phyloP scores from a whole-genome alignment of 2,888 invertebrate genomes.

The Drosophila lutescens region DNA sequence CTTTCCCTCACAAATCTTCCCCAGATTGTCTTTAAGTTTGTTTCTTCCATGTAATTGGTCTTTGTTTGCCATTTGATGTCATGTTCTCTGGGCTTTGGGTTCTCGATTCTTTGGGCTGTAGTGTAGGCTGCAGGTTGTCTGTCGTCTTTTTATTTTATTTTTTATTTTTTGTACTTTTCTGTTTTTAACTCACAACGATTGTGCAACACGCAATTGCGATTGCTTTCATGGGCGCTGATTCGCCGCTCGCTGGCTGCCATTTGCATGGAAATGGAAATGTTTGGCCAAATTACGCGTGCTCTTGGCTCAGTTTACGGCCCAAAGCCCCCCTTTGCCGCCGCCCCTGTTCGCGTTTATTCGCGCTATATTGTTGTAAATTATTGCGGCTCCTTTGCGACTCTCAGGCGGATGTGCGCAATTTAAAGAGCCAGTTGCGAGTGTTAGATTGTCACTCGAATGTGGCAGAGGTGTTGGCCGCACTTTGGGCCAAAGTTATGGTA shows the following conservation, averaged over 20 bases:
- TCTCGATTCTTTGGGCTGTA: slow-evolving; percentile 30
- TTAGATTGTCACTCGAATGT: slow-evolving; percentile 57
- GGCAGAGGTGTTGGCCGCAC: slow-evolving; percentile 17
- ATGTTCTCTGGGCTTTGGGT: slow-evolving; percentile 65
- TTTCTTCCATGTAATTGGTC: slow-evolving; percentile 69
- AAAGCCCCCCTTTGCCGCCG: slow-evolving; percentile 15
- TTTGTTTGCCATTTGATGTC: slow-evolving; percentile 77
- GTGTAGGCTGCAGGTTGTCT: slow-evolving; percentile 65
- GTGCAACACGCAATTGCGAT: slow-evolving; percentile 75
- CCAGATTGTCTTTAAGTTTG: slow-evolving; percentile 26
- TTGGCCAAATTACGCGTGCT: slow-evolving; percentile 74
- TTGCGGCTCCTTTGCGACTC: slow-evolving; percentile 55
- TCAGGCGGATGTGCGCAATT: slow-evolving; percentile 73
- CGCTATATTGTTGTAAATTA: slow-evolving; percentile 73
- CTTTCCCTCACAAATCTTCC: background rate
- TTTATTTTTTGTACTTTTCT: slow-evolving; percentile 30
- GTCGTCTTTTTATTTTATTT: slow-evolving; percentile 9
- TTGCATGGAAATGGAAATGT: slow-evolving; percentile 68
- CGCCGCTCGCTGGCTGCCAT: slow-evolving; percentile 62
- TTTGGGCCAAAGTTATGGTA: slow-evolving; percentile 17
- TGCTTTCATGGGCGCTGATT: slow-evolving; percentile 72
- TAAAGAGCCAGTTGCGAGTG: slow-evolving; percentile 34
- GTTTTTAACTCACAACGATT: slow-evolving; percentile 62
- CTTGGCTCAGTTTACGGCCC: slow-evolving; percentile 69
- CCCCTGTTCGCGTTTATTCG: slow-evolving; percentile 64